Conservation (phyloP, 2,797 vertebrate genomes). For the Macropodus opercularis region DNA sequence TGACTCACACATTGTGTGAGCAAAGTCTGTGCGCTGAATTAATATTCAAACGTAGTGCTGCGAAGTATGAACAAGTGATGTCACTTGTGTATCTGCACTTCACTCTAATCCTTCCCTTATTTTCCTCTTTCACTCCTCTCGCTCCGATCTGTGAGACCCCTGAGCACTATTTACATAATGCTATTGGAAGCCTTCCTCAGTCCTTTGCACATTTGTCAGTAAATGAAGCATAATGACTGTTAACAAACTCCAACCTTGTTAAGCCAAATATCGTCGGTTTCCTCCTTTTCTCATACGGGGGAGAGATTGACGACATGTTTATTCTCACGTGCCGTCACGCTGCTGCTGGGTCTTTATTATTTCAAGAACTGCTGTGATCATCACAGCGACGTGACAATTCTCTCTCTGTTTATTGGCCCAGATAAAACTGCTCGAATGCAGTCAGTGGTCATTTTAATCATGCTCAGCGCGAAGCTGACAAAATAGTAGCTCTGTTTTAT, state of each 20-base stretch:
- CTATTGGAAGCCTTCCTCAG: slow-evolving; percentile 42
- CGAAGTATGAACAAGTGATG: slow-evolving; percentile 64
- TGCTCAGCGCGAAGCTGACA: not conserved
- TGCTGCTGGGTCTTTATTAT: slow-evolving; percentile 19
- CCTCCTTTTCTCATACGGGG: slow-evolving; percentile 28
- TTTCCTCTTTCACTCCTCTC: slow-evolving; percentile 39
- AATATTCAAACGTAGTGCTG: slow-evolving; percentile 62
- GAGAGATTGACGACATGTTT: slow-evolving; percentile 29
- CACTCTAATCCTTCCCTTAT: slow-evolving; percentile 63
- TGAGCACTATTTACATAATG: slow-evolving; percentile 65
- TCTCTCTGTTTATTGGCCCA: slow-evolving; percentile 16
- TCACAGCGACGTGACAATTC: not conserved
- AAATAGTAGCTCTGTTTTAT: not conserved
- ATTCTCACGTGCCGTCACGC: slow-evolving; percentile 7
- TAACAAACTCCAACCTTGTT: slow-evolving; percentile 34
- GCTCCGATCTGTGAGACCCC: slow-evolving; percentile 38
- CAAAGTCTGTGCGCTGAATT: slow-evolving; percentile 51
- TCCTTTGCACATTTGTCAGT: slow-evolving; percentile 52
- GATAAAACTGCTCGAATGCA: not conserved
- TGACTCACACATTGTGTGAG: slow-evolving; percentile 72
- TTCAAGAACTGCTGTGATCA: slow-evolving; percentile 34
- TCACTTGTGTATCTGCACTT: slow-evolving; percentile 61
- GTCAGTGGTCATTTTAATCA: not conserved
- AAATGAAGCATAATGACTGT: slow-evolving; percentile 51
- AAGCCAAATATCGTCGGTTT: slow-evolving; percentile 41